A percentile compares a stretch with the other conserved stretches of the same genome.
Evolutionary conservation across 2,797 vertebrate species (phyloP).

Genomic region (Squalus acanthias): DNA sequence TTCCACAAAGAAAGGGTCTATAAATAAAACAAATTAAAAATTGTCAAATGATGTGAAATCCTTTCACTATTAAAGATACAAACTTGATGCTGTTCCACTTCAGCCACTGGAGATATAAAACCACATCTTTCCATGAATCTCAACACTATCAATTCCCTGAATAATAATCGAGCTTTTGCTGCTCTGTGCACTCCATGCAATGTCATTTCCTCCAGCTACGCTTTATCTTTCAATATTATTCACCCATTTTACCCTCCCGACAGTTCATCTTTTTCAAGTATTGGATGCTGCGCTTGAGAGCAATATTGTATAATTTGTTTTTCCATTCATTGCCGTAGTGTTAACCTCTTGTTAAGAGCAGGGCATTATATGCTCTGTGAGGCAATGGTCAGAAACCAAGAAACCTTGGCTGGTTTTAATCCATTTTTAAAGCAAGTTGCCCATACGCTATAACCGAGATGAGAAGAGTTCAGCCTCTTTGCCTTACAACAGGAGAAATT

Average conservation of each 20-base stretch:
- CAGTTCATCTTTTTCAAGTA: neutral
- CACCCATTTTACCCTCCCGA: neutral
- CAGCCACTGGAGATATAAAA: neutral
- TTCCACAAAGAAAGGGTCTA: constrained; percentile 35
- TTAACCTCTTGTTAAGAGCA: neutral
- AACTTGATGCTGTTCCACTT: neutral
- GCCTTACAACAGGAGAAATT: neutral
- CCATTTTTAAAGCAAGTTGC: neutral
- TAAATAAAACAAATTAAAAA: neutral
- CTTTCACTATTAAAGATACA: neutral
- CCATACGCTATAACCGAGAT: neutral
- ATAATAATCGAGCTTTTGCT: neutral
- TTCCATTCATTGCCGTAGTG: neutral
- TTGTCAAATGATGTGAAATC: neutral
- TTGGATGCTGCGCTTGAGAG: neutral
- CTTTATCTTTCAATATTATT: neutral
- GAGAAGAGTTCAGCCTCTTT: neutral
- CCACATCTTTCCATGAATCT: neutral
- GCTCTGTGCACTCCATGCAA: neutral
- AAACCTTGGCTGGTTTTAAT: neutral
- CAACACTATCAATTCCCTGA: neutral
- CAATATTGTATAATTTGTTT: neutral
- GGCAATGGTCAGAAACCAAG: neutral
- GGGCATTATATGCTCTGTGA: neutral
- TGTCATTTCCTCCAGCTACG: neutral